Evolutionary conservation across 2,888 invertebrate species (phyloP), one percentile per base, ranked within the genome.

Genomic region (Hyalella azteca): DNA sequence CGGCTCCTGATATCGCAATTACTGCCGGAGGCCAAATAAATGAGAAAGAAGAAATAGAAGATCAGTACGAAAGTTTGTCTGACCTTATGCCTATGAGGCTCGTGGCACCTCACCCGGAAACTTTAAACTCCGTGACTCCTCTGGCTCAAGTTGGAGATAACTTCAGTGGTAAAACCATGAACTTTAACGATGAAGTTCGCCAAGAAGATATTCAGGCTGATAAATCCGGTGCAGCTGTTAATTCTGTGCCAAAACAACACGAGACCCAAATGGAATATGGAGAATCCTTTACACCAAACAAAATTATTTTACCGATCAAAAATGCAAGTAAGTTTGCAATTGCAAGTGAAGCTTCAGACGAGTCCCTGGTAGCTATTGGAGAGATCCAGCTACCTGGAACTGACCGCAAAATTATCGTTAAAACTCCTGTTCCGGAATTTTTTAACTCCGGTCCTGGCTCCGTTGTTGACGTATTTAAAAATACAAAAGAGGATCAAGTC

Each of bases 81-180:
- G 39, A 66, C 36, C n/a, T 66, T 32, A 66, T 66, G 66, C 66
- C 66, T 66, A 66, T 66, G 66, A 66, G 66, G 66, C 66, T 66
- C 36, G 66, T 66, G 66, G 66, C 66, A 36, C 66, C 66, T 66
- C 66, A 66, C 22, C 66, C 66, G 36, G 66, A 66, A 66, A 66
- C 32, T 66, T 36, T 66, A n/a, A 66, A 66, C 36, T 66, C 39
- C 29, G 66, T 66, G 66, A 29, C 66, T 66, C n/a, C 66, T 66
- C 7, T 36, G 29, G 66, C 32, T 32, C 66, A 66, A 66, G 66
- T 66, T 36, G 66, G 36, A 36, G 39, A 66, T 36, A 66, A 66
- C 66, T 66, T 66, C 66, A 7, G 19, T 9, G 66, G 66, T 66
- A 66, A 66, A 66, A 66, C 66, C 36, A 36, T 66, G 19, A 36